Evolutionary conservation across 53 echinoderm and acorn worm genomes (phyloP).

Genomic region (Hippasteria phrygiana): DNA sequence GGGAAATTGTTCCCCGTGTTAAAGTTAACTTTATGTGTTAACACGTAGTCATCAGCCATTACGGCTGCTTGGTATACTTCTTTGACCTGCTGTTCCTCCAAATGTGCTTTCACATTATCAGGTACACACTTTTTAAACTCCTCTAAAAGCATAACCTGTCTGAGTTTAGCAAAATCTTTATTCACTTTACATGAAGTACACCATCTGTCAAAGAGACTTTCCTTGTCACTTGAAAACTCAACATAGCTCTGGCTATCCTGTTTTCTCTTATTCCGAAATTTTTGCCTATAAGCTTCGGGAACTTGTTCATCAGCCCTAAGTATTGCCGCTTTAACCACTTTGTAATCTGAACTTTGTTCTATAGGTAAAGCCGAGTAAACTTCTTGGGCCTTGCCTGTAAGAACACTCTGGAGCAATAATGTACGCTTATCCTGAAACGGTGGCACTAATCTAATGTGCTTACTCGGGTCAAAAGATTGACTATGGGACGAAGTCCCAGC

Average conservation of each 20-base stretch:
- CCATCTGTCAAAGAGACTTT: too few species aligned
- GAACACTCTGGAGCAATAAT: neutral
- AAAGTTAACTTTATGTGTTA: too few species aligned
- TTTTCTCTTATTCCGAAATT: constrained; percentile 22
- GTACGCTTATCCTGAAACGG: constrained; percentile 22
- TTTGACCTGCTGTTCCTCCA: constrained; percentile 20
- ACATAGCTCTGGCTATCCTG: constrained; percentile 1
- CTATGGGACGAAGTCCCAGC: neutral
- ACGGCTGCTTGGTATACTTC: constrained; percentile 46
- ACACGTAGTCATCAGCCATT: too few species aligned
- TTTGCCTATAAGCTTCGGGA: constrained; percentile 26
- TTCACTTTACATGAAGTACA: too few species aligned
- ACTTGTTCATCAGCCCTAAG: constrained; percentile 28
- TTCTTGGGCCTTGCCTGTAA: constrained; percentile 11
- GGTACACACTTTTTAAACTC: too few species aligned
- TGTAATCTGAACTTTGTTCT: constrained; percentile 36
- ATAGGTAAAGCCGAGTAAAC: constrained; percentile 16
- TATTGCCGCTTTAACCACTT: constrained; percentile 2
- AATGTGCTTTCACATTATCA: too few species aligned
- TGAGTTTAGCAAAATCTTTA: too few species aligned
- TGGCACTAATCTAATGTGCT: constrained; percentile 18
- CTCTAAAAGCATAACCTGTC: too few species aligned
- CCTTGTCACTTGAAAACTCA: constrained; percentile 27
- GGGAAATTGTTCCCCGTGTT: neutral
- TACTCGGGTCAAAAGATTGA: neutral